These are phyloP conservation scores for Pristionchus fissidentatus DNA, from an alignment of 2,888 invertebrate species.

Conservation along the genomic window DNA sequence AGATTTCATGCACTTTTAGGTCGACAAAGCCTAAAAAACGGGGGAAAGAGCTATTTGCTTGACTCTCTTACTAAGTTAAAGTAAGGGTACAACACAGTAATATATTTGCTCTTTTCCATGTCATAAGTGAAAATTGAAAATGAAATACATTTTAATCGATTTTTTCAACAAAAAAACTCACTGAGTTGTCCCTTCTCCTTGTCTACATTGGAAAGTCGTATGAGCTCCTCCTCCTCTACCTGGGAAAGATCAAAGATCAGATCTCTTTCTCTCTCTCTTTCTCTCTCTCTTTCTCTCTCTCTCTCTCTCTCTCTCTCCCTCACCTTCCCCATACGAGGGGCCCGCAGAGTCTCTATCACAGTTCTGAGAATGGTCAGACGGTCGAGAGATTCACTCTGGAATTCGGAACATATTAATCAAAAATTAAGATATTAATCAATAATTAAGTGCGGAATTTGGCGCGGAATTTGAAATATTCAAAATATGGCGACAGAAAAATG, in stretches of 20 bases:
- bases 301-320: no score
- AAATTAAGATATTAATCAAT: not conserved
- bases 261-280: no score
- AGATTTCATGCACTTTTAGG: not conserved
- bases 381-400: not conserved
- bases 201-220: slow-evolving; percentile 60
- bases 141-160: not conserved
- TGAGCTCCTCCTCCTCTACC: slow-evolving; percentile 58
- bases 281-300: no score
- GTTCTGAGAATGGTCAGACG: slow-evolving; percentile 10
- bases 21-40: not conserved
- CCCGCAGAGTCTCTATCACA: slow-evolving; percentile 15
- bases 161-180: slow-evolving; percentile 52
- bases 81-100: no score
- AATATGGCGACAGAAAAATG: no score
- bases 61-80: no score
- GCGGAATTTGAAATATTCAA: no score
- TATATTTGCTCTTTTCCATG: not conserved
- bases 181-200: slow-evolving; percentile 61
- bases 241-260: slow-evolving; percentile 12
- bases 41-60: not conserved
- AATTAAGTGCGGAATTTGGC: not conserved
- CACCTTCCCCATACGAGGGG: slow-evolving; percentile 48
- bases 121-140: no score
- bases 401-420: not conserved